Evolutionary conservation across 1,140 invertebrate species (phyloP).

Genomic region (Arctopsyche grandis): DNA sequence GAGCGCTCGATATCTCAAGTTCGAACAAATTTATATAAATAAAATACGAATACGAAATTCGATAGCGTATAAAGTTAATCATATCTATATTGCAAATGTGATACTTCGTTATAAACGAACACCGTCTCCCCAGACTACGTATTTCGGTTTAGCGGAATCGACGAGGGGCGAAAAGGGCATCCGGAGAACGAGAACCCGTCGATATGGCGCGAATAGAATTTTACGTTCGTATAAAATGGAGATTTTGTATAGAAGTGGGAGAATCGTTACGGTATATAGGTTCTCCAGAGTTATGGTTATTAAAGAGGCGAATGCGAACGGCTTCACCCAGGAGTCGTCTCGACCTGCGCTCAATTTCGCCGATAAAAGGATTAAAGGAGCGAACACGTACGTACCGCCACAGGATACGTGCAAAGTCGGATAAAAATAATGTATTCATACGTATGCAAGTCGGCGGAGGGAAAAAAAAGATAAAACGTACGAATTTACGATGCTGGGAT

Average conservation of each 20-base stretch:
- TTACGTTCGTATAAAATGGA: constrained; percentile 30
- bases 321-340: not conserved
- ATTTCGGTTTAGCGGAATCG: constrained; percentile 34
- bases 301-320: constrained; percentile 27
- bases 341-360: not conserved
- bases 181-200: constrained; percentile 9
- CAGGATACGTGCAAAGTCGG: not conserved
- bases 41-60: not conserved
- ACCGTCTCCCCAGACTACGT: not conserved
- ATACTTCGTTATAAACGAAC: constrained; percentile 17
- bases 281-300: constrained; percentile 27
- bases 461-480: not conserved
- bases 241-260: constrained; percentile 36
- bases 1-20: no score
- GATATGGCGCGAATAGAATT: constrained; percentile 39
- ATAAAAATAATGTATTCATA: constrained; percentile 9
- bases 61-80: constrained; percentile 11
- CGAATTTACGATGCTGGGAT: not conserved
- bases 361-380: constrained; percentile 1
- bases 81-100: not conserved
- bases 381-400: not conserved
- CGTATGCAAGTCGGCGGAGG: not conserved
- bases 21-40: not conserved
- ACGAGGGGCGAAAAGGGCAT: constrained; percentile 17
- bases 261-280: not conserved